phyloP scores from a whole-genome alignment of 2,888 invertebrate species.

The Agapostemon virescens region DNA sequence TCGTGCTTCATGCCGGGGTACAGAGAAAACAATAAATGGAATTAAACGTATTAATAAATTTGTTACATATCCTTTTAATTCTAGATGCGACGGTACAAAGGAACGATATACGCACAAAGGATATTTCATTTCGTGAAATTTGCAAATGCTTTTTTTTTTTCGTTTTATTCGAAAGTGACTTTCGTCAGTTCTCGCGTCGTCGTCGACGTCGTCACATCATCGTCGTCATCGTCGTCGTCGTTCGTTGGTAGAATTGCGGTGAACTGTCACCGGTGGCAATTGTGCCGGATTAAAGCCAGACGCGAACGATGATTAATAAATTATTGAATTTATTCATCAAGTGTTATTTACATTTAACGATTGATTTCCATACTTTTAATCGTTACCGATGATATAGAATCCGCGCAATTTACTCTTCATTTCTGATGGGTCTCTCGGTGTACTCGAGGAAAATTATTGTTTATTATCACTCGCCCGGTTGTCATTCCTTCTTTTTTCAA shows the following conservation, averaged over 20 bases:
- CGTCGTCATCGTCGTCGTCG: neutral
- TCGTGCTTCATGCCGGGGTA: neutral
- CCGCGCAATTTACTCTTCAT: slow-evolving; percentile 44
- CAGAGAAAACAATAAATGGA: neutral
- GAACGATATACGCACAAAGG: neutral
- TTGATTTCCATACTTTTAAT: slow-evolving; percentile 56
- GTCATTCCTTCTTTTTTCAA: slow-evolving; percentile 40
- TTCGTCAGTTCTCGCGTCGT: neutral
- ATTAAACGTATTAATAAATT: neutral
- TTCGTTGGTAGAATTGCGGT: slow-evolving; percentile 27
- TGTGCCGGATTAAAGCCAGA: slow-evolving; percentile 34
- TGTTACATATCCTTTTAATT: neutral
- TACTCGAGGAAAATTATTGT: slow-evolving; percentile 50
- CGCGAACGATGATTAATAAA: slow-evolving; percentile 44
- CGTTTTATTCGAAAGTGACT: neutral
- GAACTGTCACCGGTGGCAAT: slow-evolving; percentile 1
- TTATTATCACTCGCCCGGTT: slow-evolving; percentile 37
- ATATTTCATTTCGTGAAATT: neutral
- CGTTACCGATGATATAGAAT: slow-evolving; percentile 34
- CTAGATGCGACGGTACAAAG: neutral
- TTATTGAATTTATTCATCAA: slow-evolving; percentile 46
- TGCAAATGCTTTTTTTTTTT: neutral
- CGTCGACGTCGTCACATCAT: too few relatives aligned
- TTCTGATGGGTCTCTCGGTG: slow-evolving; percentile 30
- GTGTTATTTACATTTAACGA: slow-evolving; percentile 49